Base-by-base conservation (phyloP, 2,888 invertebrate species). In the Dicranocentrus wangi region DNA sequence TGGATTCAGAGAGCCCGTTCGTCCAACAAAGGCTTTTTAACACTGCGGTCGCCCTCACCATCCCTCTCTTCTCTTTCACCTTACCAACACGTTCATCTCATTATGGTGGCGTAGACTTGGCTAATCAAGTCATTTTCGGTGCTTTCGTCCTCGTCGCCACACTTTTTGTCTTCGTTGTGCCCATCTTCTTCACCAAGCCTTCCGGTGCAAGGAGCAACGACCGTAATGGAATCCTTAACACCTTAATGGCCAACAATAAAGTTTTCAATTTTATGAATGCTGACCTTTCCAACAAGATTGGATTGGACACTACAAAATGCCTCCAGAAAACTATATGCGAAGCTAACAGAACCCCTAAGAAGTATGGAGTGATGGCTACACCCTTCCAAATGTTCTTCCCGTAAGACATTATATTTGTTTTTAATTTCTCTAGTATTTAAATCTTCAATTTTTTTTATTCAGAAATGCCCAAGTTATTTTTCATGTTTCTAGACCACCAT, bases 361-460 rank as follows among this genome's bases (percentile, higher is more conserved):
- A 84, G 81, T 87, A 85, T 42, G 87, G 87, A 68, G 68, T 87
- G 68, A 71, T 87, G 51, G 83, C 84, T 17, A 79, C 83, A 32
- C 87, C 87, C 8, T 86, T 87, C 83, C 82, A 84, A 66, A 85
- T 87, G 80, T 87, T 87, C 73, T 87, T 87, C 82, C 87, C 87
- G 86, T 86, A 82, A 84, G 86, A 43, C 25, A 51, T n/a, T n/a
- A n/a, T 70, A 1, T 2, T 60, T 43, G 3, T 55, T 58, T 68
- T 43, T 13, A 55, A 7, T 53, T 60, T 43, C 0, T 39, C 60
- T 7, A 19, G 19, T 43, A 77, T 60, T 51, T 28, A 68, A 60
- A 69, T 23, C 19, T 51, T 19, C n/a, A 75, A 75, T 27, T 27
- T 58, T 25, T 42, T 21, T 53, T 19, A 51, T 17, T 19, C 51